Evolutionary conservation across 2,888 invertebrate species (phyloP), one percentile per base, ranked within the genome.

Genomic region (Ellobium chinense): DNA sequence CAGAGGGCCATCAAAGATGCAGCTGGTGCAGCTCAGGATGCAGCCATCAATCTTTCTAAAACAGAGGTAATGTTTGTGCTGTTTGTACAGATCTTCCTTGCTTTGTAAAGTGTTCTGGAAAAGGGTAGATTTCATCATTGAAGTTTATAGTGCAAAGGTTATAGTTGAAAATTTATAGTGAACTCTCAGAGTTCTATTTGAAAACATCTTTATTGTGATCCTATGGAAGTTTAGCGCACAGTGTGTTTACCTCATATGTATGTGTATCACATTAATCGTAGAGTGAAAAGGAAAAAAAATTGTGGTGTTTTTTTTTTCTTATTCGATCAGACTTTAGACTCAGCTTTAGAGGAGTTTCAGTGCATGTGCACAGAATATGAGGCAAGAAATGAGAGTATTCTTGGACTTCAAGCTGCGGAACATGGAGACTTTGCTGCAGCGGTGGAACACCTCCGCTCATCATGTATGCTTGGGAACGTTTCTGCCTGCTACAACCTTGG

Each of bases 401-500:
- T 86, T 60, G 90, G 88, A n/a, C 62, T 86, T 2, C 81, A 84
- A 34, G 83, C 86, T 9, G 87, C 87, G 14, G 62, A 78, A 18
- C 72, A 73, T 56, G 88, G 89, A 14, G 82, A 89, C 74, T 83
- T 88, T 85, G 82, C 82, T 27, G 70, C 80, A 18, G 91, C 91
- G 14, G 84, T 86, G 1, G 56, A 82, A 31, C 85, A 87, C 65
- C 87, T 89, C 86, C 75, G 83, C 34, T 85, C 87, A 37, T 86
- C 89, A 36, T 92, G 93, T 85, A 91, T 92, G 37, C 84, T 90
- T 88, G 94, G 89, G 1, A 87, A 91, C 74, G 81, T 86, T 34
- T 89, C 89, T 69, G 95, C 95, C 46, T 93, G 95, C 82, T 96
- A 95, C 88, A 96, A 96, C 90, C 93, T 96, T 83, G 96, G 95